Evolutionary conservation across 2,113 vertebrate species (phyloP).

Genomic region (Leptobrachium ailaonicum): DNA sequence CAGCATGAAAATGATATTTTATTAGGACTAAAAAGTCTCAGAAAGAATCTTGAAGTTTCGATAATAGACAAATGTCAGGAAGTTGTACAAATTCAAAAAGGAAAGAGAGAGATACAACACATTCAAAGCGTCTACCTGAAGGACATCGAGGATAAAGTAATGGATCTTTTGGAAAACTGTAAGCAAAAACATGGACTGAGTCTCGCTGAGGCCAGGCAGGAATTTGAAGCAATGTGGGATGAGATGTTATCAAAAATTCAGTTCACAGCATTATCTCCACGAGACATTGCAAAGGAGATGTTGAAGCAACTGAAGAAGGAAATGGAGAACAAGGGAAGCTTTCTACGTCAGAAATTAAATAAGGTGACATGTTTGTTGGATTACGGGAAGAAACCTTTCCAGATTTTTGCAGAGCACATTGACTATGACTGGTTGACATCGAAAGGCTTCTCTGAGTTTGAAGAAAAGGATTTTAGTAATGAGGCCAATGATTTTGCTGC

Average conservation of each 20-base stretch:
- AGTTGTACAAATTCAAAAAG: conserved; percentile 46
- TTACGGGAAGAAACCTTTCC: conserved; percentile 44
- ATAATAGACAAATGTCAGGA: conserved; percentile 48
- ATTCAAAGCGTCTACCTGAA: background rate
- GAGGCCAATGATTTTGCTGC: conserved; percentile 53
- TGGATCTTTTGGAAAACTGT: conserved; percentile 57
- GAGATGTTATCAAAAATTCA: conserved; percentile 46
- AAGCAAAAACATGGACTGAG: conserved; percentile 51
- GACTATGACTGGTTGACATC: conserved; percentile 25
- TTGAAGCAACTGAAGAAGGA: conserved; percentile 58
- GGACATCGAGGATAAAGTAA: conserved; percentile 57
- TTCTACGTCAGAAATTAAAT: conserved; percentile 51
- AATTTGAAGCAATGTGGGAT: conserved; percentile 69
- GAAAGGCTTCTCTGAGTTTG: conserved; percentile 17
- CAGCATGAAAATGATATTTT: conserved; percentile 58
- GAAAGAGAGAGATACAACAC: background rate
- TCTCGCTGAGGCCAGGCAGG: conserved; percentile 57
- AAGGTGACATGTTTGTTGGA: conserved; percentile 55
- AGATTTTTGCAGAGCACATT: conserved; percentile 55
- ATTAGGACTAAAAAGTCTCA: conserved; percentile 55
- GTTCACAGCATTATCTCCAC: conserved; percentile 52
- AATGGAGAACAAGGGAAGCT: conserved; percentile 49
- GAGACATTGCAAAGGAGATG: conserved; percentile 60
- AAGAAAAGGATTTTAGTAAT: conserved; percentile 55
- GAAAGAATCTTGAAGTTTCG: conserved; percentile 49